Evolutionary conservation across 1,140 invertebrate genomes (phyloP).

Genomic region (Orussus abietinus): DNA sequence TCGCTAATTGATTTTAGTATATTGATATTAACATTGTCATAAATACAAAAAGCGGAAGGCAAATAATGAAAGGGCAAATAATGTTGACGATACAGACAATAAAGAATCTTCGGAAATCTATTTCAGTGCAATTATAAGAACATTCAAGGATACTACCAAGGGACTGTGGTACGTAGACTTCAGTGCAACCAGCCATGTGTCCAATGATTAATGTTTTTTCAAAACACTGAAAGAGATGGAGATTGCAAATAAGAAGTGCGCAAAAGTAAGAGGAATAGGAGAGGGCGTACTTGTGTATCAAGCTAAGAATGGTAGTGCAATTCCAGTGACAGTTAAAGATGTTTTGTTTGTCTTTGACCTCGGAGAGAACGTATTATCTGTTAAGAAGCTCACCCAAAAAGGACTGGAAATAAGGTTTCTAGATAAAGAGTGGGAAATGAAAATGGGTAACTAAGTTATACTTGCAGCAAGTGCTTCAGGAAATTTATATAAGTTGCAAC

Average conservation of each 20-base stretch:
- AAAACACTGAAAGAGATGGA: background rate
- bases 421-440: constrained; percentile 6
- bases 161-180: constrained; percentile 15
- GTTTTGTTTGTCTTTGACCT: constrained; percentile 42
- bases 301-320: no score
- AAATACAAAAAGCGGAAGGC: constrained; percentile 14
- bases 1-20: no score
- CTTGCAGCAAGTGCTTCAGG: constrained; percentile 3
- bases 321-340: constrained; percentile 24
- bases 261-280: no score
- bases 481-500: constrained; percentile 4
- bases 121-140: background rate
- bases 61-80: constrained; percentile 11
- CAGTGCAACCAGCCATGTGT: constrained; percentile 15
- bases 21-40: no score
- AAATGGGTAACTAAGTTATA: constrained; percentile 1
- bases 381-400: constrained; percentile 25
- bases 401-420: constrained; percentile 18
- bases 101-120: background rate
- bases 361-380: constrained; percentile 40
- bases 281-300: no score
- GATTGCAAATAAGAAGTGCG: no score
- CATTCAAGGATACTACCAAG: no score
- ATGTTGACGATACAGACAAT: background rate
- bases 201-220: constrained; percentile 1